Conservation (phyloP, 2,797 vertebrate genomes). For the Helarctos malayanus region DNA sequence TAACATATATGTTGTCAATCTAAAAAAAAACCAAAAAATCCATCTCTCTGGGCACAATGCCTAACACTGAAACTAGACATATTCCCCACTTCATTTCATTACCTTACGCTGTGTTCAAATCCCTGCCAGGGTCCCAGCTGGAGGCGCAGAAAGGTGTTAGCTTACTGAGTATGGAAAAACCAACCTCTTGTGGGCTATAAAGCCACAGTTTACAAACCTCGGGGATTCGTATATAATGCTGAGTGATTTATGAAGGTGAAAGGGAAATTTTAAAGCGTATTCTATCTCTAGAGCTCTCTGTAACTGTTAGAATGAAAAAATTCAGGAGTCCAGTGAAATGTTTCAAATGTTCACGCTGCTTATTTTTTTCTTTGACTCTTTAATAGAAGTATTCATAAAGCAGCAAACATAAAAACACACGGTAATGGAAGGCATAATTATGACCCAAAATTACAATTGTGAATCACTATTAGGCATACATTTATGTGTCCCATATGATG, state of each 20-base stretch:
- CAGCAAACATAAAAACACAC: background rate
- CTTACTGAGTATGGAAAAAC: background rate
- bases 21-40: background rate
- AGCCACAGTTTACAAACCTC: background rate
- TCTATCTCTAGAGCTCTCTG: constrained; percentile 17
- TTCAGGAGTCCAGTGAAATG: background rate
- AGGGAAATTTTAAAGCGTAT: background rate
- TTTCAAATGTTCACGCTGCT: background rate
- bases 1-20: background rate
- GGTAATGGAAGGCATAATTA: background rate
- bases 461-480: background rate
- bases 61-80: background rate
- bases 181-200: constrained; percentile 1
- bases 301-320: constrained; percentile 15
- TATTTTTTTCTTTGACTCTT: background rate
- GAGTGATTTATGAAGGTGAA: background rate
- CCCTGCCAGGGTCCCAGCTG: background rate
- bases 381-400: background rate
- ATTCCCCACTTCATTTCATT: background rate
- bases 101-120: background rate
- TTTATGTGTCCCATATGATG: background rate
- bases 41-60: background rate
- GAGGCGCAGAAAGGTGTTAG: background rate
- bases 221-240: background rate
- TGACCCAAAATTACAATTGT: background rate